Conservation (phyloP, 92 coral and sea anemone species). For the Actinernus sp. region DNA sequence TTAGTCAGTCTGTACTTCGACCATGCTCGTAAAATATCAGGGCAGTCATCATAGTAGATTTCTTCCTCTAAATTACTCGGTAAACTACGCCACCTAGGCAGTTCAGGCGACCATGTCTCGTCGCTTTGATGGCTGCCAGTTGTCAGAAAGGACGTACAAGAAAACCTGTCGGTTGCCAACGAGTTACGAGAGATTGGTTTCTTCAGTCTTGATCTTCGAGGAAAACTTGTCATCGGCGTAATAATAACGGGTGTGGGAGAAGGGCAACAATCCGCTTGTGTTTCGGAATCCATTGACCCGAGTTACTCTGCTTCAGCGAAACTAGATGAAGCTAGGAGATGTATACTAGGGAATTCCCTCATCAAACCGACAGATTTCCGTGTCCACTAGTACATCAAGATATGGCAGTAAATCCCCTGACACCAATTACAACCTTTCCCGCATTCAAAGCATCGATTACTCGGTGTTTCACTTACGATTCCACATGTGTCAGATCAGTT, state of each 20-base stretch:
- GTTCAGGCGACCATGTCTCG: constrained; percentile 46
- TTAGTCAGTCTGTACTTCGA: constrained; percentile 87
- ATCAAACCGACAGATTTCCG: no score
- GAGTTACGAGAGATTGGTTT: constrained; percentile 82
- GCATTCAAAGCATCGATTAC: no score
- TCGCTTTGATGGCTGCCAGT: constrained; percentile 58
- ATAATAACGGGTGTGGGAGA: constrained; percentile 64
- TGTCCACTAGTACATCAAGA: no score
- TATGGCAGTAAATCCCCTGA: no score
- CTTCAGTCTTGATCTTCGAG: constrained; percentile 67
- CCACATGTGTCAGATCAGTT: no score
- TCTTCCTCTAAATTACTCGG: constrained; percentile 88
- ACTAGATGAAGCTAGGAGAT: no score
- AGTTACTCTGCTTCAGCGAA: no score
- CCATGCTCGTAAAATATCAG: constrained; percentile 88
- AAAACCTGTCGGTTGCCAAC: constrained; percentile 79
- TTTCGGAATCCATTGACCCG: constrained; percentile 6
- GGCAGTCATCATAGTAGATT: constrained; percentile 82
- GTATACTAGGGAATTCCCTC: no score
- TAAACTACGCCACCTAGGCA: constrained; percentile 90
- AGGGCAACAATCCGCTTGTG: not conserved
- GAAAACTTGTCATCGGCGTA: constrained; percentile 62
- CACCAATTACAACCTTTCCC: no score
- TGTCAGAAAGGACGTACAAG: constrained; percentile 85
- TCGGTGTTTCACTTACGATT: no score